Evolutionary conservation across 2,113 vertebrate genomes (phyloP).

Genomic region (Bagarius yarrelli): DNA sequence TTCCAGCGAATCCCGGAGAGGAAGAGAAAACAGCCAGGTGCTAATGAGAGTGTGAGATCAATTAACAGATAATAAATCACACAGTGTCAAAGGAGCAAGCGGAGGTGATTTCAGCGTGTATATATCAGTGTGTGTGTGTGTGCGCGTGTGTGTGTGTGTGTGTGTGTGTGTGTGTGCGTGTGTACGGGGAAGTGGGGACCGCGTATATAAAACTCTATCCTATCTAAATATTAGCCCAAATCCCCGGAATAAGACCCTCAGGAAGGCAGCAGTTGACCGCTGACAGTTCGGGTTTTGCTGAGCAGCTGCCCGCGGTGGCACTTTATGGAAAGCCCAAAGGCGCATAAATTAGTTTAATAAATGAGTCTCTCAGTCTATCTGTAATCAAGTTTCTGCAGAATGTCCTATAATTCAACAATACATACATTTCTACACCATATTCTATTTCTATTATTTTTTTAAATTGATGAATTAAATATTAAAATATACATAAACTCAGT

Average conservation of each 20-base stretch:
- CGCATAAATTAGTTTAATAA: background rate
- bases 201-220: slow-evolving; percentile 64
- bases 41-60: slow-evolving; percentile 60
- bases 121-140: slow-evolving; percentile 50
- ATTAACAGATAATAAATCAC: slow-evolving; percentile 71
- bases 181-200: slow-evolving; percentile 46
- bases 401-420: background rate
- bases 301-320: slow-evolving; percentile 57
- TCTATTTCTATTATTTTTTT: too few species aligned
- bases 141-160: background rate
- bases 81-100: slow-evolving; percentile 51
- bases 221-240: slow-evolving; percentile 72
- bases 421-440: too few species aligned
- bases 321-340: slow-evolving; percentile 36
- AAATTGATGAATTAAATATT: background rate
- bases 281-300: slow-evolving; percentile 62
- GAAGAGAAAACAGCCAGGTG: slow-evolving; percentile 38
- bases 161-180: slow-evolving; percentile 12
- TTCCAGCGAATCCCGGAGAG: background rate
- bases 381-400: background rate
- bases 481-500: background rate
- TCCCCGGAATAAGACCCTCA: slow-evolving; percentile 62
- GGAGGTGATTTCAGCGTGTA: slow-evolving; percentile 57
- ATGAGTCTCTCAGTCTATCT: too few species aligned
- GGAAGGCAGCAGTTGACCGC: slow-evolving; percentile 70